Conservation (phyloP, 2,888 invertebrate genomes). For the Germaria angustata region DNA sequence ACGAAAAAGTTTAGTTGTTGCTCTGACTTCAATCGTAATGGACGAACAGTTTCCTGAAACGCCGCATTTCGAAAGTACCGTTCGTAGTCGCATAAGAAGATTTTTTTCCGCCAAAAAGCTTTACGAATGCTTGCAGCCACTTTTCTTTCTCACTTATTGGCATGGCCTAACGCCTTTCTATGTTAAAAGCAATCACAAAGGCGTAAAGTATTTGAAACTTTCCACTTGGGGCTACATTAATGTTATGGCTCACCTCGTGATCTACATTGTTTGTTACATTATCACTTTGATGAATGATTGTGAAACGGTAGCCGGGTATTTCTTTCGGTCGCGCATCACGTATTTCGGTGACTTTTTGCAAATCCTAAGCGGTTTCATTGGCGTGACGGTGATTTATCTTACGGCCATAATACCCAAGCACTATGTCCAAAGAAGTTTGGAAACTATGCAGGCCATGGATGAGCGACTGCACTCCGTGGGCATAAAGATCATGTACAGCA, state of each 20-base stretch:
- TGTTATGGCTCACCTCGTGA: conserved; percentile 71
- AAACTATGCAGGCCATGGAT: conserved; percentile 74
- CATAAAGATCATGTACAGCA: conserved; percentile 77
- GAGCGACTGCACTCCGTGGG: conserved; percentile 73
- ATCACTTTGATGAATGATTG: conserved; percentile 74
- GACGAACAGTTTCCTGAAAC: conserved; percentile 64
- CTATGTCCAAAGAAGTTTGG: conserved; percentile 73
- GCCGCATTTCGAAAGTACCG: conserved; percentile 36
- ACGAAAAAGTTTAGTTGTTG: conserved; percentile 69
- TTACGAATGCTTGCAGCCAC: conserved; percentile 75
- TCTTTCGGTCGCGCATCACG: conserved; percentile 77
- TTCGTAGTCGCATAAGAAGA: conserved; percentile 67
- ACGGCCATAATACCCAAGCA: conserved; percentile 75
- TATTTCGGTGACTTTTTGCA: conserved; percentile 78
- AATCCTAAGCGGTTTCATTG: conserved; percentile 76
- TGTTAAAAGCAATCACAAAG: conserved; percentile 68
- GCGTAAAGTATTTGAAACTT: conserved; percentile 70
- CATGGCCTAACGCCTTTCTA: conserved; percentile 77
- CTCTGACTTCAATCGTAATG: conserved; percentile 67
- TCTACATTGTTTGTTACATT: conserved; percentile 74
- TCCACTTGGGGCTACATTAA: conserved; percentile 75
- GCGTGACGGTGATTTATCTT: conserved; percentile 76
- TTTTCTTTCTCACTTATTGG: conserved; percentile 73
- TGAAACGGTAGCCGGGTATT: conserved; percentile 78
- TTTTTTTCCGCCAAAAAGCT: conserved; percentile 74